Evolutionary conservation across 1,140 invertebrate genomes (phyloP), one percentile per base, ranked within the genome.

Genomic region (Samia ricini): DNA sequence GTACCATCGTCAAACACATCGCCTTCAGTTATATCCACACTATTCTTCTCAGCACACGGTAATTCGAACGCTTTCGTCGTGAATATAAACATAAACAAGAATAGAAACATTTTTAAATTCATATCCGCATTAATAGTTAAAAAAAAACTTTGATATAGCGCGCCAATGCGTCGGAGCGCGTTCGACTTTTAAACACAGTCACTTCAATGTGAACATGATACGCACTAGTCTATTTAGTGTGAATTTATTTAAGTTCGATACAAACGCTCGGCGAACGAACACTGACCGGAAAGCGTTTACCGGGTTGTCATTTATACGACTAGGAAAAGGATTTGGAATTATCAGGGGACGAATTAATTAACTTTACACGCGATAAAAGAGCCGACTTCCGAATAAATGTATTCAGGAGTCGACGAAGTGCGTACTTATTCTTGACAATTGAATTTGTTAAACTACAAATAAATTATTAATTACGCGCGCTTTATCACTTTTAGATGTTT

Each of bases 21-120:
- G 5, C 63, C 64, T 22, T 72, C 59, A 19, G 72, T 71, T 12
- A 87, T 61, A 58, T 87, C 81, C 12, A 85, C 66, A 63, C 75
- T 85, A 55, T 69, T 62, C 49, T 65, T 57, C n/a, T 81, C 77
- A 4, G 61, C 55, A 22, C 81, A 85, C 15, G 78, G 72, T 55
- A 81, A 72, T 36, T 71, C 74, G 20, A 48, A 71, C 20, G 61
- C 69, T 62, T 60, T 60, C 23, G 66, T 61, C 19, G 73, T 29
- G n/a, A 71, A 68, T 24, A 74, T 29, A 68, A 65, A 60, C 55
- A 73, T 59, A 62, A 79, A 68, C 66, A 79, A 64, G 56, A 76
- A 21, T 29, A 63, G 19, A 54, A 70, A 63, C 75, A 79, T 83
- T 24, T 74, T 78, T 64, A 7, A 54, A 15, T 8, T 42, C 15